phyloP scores from a whole-genome alignment of 1,140 invertebrate species.

The Galendromus occidentalis region DNA sequence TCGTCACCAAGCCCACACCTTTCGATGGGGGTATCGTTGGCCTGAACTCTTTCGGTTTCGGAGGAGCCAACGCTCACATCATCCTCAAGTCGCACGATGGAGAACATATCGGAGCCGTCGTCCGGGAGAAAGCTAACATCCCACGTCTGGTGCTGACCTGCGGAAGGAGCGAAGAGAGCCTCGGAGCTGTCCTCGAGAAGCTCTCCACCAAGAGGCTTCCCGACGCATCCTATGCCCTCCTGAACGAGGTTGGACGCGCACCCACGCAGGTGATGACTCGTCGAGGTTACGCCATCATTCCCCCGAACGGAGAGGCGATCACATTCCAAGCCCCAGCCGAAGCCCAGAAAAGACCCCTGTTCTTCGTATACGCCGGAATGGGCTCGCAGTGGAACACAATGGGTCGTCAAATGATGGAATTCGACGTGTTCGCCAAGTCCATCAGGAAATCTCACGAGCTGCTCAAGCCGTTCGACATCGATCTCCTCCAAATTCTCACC shows the following conservation, averaged over 20 bases:
- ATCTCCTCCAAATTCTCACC: conserved; percentile 57
- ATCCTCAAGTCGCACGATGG: conserved; percentile 48
- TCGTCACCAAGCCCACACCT: conserved; percentile 24
- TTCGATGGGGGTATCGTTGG: conserved; percentile 68
- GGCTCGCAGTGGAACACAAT: conserved; percentile 89
- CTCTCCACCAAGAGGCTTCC: conserved; percentile 31
- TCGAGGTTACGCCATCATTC: conserved; percentile 52
- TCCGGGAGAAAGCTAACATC: conserved; percentile 21
- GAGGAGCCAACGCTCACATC: conserved; percentile 83
- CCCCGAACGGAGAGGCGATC: neutral
- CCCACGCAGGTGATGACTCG: conserved; percentile 46
- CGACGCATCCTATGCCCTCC: conserved; percentile 53
- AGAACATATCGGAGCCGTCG: conserved; percentile 21
- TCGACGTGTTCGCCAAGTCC: conserved; percentile 55
- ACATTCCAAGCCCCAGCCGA: conserved; percentile 13
- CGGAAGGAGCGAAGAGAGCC: conserved; percentile 61
- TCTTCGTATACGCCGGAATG: conserved; percentile 91
- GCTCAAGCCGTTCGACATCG: conserved; percentile 50
- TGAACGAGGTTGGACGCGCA: conserved; percentile 48
- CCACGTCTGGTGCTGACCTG: conserved; percentile 55
- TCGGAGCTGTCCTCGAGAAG: conserved; percentile 43
- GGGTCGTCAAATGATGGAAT: conserved; percentile 56
- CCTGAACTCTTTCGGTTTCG: conserved; percentile 91
- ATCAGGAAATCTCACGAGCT: conserved; percentile 51
- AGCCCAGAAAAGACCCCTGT: conserved; percentile 45